phyloP scores from a whole-genome alignment of 1,140 invertebrate species.

The Euura saliciscinereae region DNA sequence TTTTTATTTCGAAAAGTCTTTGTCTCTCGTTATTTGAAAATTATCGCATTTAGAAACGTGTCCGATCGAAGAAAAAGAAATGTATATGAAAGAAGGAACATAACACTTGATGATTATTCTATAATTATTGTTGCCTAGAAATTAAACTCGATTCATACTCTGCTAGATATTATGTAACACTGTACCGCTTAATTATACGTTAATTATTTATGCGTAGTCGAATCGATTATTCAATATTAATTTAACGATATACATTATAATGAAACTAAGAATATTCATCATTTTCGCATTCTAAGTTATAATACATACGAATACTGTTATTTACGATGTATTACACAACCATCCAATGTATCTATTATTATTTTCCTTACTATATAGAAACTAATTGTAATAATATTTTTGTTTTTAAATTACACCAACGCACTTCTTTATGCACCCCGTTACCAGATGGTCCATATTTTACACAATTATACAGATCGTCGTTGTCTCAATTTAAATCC shows the following conservation, averaged over 20 bases:
- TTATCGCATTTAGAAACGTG: background rate
- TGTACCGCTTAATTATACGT: conserved; percentile 34
- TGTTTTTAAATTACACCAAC: conserved; percentile 41
- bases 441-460: too few relatives aligned
- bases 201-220: conserved; percentile 28
- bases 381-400: conserved; percentile 48
- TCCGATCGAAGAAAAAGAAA: background rate
- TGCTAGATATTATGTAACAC: conserved; percentile 31
- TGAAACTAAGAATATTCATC: conserved; percentile 13
- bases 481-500: too few relatives aligned
- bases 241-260: conserved; percentile 22
- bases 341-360: conserved; percentile 26
- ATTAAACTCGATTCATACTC: conserved; percentile 24
- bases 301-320: conserved; percentile 19
- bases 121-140: conserved; percentile 14
- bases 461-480: too few relatives aligned
- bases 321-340: conserved; percentile 27
- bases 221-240: conserved; percentile 24
- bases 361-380: conserved; percentile 22
- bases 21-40: background rate
- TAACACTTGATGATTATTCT: too few relatives aligned
- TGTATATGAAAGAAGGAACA: background rate
- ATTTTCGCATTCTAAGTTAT: conserved; percentile 17
- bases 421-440: conserved; percentile 31
- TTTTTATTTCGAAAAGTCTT: background rate